Conservation (phyloP, 2,797 vertebrate species). For the Lemur catta region DNA sequence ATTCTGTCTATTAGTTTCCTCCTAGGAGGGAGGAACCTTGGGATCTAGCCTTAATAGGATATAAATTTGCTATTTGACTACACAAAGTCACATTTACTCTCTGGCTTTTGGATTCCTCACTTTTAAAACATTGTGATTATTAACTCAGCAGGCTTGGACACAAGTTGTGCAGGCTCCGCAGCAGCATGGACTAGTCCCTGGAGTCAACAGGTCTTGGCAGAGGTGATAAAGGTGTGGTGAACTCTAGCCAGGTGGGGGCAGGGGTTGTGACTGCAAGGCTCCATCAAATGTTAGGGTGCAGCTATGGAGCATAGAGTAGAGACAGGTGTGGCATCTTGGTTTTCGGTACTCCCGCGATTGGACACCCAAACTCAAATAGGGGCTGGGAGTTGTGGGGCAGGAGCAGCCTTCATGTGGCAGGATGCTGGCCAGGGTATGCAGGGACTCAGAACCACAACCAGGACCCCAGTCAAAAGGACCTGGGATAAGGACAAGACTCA, state of each 20-base stretch:
- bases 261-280: neutral
- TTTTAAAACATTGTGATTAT: conserved; percentile 45
- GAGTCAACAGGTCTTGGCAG: neutral
- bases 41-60: neutral
- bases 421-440: neutral
- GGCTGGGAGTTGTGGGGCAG: neutral
- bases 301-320: neutral
- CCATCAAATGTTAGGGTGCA: neutral
- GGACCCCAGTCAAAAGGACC: neutral
- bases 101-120: neutral
- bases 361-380: neutral
- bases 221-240: neutral
- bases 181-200: neutral
- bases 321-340: neutral
- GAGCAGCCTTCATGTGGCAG: neutral
- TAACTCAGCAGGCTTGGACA: conserved; percentile 21
- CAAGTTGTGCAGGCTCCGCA: neutral
- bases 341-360: neutral
- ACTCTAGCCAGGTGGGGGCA: neutral
- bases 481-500: neutral
- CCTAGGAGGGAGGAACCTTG: neutral
- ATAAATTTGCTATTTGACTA: conserved; percentile 14
- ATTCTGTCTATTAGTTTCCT: neutral
- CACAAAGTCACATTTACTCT: conserved; percentile 44
- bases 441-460: neutral